Evolutionary conservation across 64 coral and sea anemone species (phyloP), one percentile per base, ranked within the genome.

Genomic region (Porites australiensis): DNA sequence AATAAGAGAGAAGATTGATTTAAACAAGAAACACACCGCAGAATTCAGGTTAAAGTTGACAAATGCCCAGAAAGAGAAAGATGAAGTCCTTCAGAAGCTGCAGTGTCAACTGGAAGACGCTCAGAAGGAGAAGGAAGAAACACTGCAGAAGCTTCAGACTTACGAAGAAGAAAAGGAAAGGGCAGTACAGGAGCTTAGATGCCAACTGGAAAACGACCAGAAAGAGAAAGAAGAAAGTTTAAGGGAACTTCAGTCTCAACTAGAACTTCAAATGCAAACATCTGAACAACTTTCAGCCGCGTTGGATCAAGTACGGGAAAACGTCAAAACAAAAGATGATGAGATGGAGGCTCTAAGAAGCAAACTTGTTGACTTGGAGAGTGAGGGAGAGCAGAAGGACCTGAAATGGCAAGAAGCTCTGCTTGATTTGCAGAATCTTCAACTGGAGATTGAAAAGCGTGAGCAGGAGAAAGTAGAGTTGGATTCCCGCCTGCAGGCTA

Each of bases 1-100:
- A 49, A 60, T 94, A 65, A 50, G 95, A 37, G 95, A 98, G 71
- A 98, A 98, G 23, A 75, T 98, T 77, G 95, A 98, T 6, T 21
- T 94, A n/a, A 98, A 98, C 20, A 98, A 94, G 83, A 98, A 98
- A 71, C 60, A 88, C 20, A 81, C 18, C 57, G 84, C 92, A 2
- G 95, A 98, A 50, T 88, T 58, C 53, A 98, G 87, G 63, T 45
- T 89, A 47, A 89, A 90, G 57, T 27, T 89, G 14, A 70, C 60
- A 4, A 65, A 84, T 22, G 55, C 66, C 14, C 61, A 89, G 68
- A 94, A 94, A 64, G 87, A 89, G 52, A 83, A 82, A 14, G 72
- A 89, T 63, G 70, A 79, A 8, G 77, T 48, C 3, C 9, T 86
- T 8, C 60, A 94, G 50, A 78, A 94, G 20, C 21, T 93, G 37